Percentiles rank a stretch among this genome's conserved stretches.
Evolutionary conservation across 1,140 invertebrate genomes (phyloP).

Genomic region (Euura lappo): DNA sequence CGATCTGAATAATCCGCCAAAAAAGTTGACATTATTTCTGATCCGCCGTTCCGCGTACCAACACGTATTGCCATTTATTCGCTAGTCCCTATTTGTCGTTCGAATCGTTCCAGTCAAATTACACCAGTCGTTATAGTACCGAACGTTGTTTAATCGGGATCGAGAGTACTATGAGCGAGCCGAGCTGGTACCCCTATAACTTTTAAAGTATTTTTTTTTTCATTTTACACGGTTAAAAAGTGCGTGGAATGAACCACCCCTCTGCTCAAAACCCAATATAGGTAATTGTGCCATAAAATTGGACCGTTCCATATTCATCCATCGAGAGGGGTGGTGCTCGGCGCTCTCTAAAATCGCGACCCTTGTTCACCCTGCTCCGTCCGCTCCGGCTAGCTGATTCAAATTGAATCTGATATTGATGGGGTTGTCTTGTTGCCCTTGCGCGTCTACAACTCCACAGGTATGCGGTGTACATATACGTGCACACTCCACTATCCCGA

Average conservation of each 20-base stretch:
- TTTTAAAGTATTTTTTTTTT: no score
- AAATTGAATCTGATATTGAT: constrained; percentile 51
- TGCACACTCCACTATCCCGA: neutral
- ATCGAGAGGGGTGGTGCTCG: no score
- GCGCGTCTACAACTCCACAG: neutral
- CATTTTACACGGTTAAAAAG: no score
- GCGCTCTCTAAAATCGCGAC: neutral
- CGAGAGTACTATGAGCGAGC: neutral
- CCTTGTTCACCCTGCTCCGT: neutral
- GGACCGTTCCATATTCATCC: no score
- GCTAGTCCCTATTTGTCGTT: constrained; percentile 5
- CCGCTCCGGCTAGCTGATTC: neutral
- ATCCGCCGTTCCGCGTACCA: neutral
- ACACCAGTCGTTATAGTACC: neutral
- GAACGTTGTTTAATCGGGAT: neutral
- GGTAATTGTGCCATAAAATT: no score
- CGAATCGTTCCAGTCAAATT: neutral
- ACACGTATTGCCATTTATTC: neutral
- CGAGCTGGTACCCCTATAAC: no score
- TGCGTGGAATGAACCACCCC: no score
- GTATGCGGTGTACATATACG: neutral
- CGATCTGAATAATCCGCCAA: neutral
- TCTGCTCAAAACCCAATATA: no score
- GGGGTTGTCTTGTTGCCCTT: constrained; percentile 41
- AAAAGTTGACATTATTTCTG: neutral